phyloP scores from a whole-genome alignment of 2,888 invertebrate genomes.

The Phrixothrix hirtus region DNA sequence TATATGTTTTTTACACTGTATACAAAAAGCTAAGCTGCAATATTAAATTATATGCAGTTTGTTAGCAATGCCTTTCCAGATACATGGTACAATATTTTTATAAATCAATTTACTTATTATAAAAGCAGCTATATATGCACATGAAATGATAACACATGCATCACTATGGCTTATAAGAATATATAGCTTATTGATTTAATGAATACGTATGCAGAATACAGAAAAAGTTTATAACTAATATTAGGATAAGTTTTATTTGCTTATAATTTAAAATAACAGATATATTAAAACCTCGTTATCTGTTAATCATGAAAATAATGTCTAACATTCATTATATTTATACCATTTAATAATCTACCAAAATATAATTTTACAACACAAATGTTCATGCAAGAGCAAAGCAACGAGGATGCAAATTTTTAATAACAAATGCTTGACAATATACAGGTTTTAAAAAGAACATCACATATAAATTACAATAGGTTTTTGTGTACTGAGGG shows the following conservation, averaged over 20 bases:
- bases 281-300: too few relatives aligned
- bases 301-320: too few relatives aligned
- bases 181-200: conserved; percentile 21
- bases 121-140: conserved; percentile 21
- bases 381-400: conserved; percentile 8
- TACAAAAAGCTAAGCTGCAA: conserved; percentile 20
- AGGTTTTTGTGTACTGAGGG: conserved; percentile 36
- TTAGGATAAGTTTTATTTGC: background rate
- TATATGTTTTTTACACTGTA: conserved; percentile 21
- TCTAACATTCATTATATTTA: too few relatives aligned
- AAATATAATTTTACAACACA: background rate
- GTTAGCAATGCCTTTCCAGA: conserved; percentile 26
- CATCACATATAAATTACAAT: conserved; percentile 30
- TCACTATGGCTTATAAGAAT: conserved; percentile 10
- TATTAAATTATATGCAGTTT: conserved; percentile 23
- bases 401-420: conserved; percentile 7
- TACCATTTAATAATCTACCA: conserved; percentile 1
- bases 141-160: conserved; percentile 21
- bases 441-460: conserved; percentile 28
- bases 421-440: conserved; percentile 15
- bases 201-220: conserved; percentile 30
- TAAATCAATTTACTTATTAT: conserved; percentile 10
- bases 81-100: conserved; percentile 7
- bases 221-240: conserved; percentile 7
- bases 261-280: conserved; percentile 3